phyloP scores from a whole-genome alignment of 2,113 vertebrate species.

The Felis chaus region DNA sequence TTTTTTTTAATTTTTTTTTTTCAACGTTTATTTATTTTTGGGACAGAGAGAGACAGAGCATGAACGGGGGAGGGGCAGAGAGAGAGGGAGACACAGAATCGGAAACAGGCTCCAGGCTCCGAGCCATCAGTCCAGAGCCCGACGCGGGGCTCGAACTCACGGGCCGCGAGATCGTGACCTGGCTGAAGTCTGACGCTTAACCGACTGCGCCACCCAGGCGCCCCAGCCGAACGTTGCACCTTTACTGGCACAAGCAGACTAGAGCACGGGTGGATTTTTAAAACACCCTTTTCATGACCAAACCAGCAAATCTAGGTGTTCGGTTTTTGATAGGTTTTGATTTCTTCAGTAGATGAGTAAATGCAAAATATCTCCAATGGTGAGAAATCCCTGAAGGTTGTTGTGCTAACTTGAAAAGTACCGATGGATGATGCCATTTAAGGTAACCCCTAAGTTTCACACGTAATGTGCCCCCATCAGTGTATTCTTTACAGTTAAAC shows the following conservation, averaged over 20 bases:
- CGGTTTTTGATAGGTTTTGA: not conserved
- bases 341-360: not conserved
- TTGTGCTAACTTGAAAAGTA: rapidly evolving
- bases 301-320: not conserved
- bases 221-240: not conserved
- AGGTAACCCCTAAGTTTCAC: not conserved
- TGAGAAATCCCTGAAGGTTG: not conserved
- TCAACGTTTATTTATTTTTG: too few relatives aligned
- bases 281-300: not conserved
- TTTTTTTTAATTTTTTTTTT: too few relatives aligned
- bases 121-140: too few relatives aligned
- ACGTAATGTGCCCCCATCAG: rapidly evolving
- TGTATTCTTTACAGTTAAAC: not conserved
- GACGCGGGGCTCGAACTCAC: too few relatives aligned
- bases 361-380: not conserved
- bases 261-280: not conserved
- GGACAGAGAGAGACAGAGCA: too few relatives aligned
- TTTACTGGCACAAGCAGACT: rapidly evolving
- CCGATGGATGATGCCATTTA: not conserved
- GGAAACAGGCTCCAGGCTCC: too few relatives aligned
- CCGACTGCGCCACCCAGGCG: too few relatives aligned
- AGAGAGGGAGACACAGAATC: too few relatives aligned
- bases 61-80: too few relatives aligned
- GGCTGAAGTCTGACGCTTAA: too few relatives aligned
- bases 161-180: too few relatives aligned